Conservation (phyloP, 2,797 vertebrate species). For the Micropoecilia bifurca region DNA sequence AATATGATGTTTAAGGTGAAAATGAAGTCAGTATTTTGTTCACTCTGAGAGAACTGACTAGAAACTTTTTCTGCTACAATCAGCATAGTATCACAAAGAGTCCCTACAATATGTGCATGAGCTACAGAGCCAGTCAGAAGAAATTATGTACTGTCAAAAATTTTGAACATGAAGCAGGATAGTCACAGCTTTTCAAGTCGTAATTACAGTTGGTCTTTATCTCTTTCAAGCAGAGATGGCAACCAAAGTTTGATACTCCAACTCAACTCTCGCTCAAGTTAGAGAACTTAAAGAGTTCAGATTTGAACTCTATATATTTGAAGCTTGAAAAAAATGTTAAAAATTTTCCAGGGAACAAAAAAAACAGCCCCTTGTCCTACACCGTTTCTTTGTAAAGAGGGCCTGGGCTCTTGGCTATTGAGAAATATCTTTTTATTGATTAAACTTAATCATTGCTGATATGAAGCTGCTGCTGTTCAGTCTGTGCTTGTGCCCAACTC, state of each 20-base stretch:
- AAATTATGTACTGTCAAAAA: background rate
- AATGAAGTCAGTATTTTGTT: conserved; percentile 39
- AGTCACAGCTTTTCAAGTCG: background rate
- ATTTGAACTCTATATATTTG: background rate
- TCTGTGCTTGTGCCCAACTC: background rate
- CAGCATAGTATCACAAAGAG: background rate
- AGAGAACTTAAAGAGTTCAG: background rate
- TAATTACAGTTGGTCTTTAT: background rate
- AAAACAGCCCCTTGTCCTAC: too few species aligned
- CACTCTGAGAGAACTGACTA: background rate
- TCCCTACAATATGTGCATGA: background rate
- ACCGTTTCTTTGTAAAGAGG: too few species aligned
- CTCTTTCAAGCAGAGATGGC: background rate
- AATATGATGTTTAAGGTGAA: conserved; percentile 49
- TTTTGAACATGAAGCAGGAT: background rate
- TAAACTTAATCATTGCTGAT: background rate
- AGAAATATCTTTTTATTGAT: background rate
- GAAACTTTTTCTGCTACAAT: background rate
- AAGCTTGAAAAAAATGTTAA: background rate
- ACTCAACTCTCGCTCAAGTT: background rate
- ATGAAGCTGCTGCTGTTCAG: background rate
- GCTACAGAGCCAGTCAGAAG: background rate
- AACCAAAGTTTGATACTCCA: background rate
- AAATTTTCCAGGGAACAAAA: too few species aligned
- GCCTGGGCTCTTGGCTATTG: too few species aligned